phyloP scores from a whole-genome alignment of 2,113 vertebrate genomes.

The Chunga burmeisteri region DNA sequence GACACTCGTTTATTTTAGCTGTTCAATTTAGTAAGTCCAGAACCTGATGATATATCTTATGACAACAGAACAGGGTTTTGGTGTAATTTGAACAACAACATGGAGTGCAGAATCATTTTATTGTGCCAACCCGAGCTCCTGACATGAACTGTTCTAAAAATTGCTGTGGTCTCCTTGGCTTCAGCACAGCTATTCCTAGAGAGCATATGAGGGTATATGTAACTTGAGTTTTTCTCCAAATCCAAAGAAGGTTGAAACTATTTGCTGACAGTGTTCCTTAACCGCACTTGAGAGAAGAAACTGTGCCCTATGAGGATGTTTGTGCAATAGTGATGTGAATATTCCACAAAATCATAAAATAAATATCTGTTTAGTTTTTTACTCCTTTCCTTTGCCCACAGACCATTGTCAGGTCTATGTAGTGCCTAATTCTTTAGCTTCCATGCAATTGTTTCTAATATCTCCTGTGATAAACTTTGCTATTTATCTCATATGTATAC shows the following conservation, averaged over 20 bases:
- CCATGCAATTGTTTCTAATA: background rate
- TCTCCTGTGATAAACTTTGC: background rate
- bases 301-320: background rate
- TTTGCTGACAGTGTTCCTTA: background rate
- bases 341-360: background rate
- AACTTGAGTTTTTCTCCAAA: background rate
- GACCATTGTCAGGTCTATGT: background rate
- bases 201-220: background rate
- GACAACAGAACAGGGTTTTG: background rate
- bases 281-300: background rate
- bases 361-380: background rate
- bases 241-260: background rate
- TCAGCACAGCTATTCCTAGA: background rate
- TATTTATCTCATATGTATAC: background rate
- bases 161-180: background rate
- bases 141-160: background rate
- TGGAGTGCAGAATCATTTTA: background rate
- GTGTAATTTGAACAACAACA: background rate
- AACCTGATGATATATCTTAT: background rate
- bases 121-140: background rate
- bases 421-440: background rate
- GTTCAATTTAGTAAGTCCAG: background rate
- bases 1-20: background rate
- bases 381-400: background rate
- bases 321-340: background rate